These are phyloP conservation scores for Cabera pusaria DNA, from an alignment of 2,888 invertebrate species.

Conservation along the genomic window DNA sequence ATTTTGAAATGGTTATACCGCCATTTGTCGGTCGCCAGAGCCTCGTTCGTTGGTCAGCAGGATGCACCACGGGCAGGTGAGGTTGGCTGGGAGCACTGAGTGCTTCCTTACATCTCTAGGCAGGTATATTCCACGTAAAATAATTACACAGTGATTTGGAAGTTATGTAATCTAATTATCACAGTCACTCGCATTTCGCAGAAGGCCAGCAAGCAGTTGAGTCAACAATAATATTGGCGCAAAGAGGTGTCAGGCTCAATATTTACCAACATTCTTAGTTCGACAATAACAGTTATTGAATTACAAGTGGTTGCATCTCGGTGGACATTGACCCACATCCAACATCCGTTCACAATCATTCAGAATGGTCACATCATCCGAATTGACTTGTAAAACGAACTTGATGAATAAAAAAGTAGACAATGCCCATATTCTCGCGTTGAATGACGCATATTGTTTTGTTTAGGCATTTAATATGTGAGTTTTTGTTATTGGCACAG, in stretches of 20 bases:
- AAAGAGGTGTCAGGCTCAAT: background rate
- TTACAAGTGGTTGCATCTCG: slow-evolving; percentile 32
- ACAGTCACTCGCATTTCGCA: background rate
- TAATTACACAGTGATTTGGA: no score
- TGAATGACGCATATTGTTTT: slow-evolving; percentile 30
- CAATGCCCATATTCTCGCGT: slow-evolving; percentile 16
- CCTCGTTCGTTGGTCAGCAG: no score
- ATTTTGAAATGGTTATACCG: no score
- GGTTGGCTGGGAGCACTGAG: no score
- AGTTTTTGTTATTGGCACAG: background rate
- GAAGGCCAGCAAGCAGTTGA: slow-evolving; percentile 6
- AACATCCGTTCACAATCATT: slow-evolving; percentile 59
- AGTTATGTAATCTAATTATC: no score
- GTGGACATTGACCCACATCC: slow-evolving; percentile 70
- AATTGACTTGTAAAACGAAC: slow-evolving; percentile 66
- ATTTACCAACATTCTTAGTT: background rate
- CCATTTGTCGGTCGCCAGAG: no score
- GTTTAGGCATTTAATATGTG: no score
- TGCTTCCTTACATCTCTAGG: no score
- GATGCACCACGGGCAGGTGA: no score
- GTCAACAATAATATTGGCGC: background rate
- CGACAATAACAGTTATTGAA: slow-evolving; percentile 31
- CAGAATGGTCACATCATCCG: slow-evolving; percentile 61
- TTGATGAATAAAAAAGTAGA: slow-evolving; percentile 50
- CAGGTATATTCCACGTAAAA: no score